Percentiles rank a stretch among this genome's conserved stretches.
These are phyloP conservation scores for Linnaemya vulpina DNA, from an alignment of 2,888 invertebrate species.

Conservation along the genomic window DNA sequence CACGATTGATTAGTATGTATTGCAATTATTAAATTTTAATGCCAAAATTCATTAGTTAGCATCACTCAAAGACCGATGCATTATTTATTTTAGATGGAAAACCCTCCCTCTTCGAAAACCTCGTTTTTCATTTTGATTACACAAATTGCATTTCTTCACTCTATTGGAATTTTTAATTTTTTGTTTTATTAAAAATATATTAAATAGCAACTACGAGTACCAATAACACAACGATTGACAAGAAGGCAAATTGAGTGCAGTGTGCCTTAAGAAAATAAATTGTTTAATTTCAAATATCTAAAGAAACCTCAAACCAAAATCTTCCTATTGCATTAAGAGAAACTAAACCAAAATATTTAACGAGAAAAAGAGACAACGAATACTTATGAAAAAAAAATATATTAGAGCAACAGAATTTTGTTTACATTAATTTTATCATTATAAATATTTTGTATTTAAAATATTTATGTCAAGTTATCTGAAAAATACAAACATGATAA, in stretches of 20 bases:
- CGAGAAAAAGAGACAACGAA: constrained; percentile 31
- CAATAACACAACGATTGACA: constrained; percentile 32
- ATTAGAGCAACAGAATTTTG: constrained; percentile 14
- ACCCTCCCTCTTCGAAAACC: not conserved
- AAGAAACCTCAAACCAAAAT: not conserved
- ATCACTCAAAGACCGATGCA: no score
- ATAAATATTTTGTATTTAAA: not conserved
- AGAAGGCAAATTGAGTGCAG: constrained; percentile 46
- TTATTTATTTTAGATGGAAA: not conserved
- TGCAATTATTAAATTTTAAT: no score
- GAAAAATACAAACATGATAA: constrained; percentile 12
- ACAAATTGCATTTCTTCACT: constrained; percentile 1
- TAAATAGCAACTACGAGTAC: not conserved
- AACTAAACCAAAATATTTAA: constrained; percentile 22
- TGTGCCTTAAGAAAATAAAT: not conserved
- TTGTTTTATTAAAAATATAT: not conserved
- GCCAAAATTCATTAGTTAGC: no score
- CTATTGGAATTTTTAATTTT: constrained; percentile 19
- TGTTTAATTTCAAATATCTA: constrained; percentile 1
- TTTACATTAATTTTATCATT: not conserved
- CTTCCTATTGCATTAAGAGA: constrained; percentile 23
- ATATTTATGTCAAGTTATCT: not conserved
- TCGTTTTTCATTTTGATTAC: not conserved
- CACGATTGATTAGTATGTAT: no score
- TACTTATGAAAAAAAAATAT: constrained; percentile 5